Evolutionary conservation across 2,797 vertebrate species (phyloP), one percentile per base, ranked within the genome.

Genomic region (Otolemur crassicaudatus): DNA sequence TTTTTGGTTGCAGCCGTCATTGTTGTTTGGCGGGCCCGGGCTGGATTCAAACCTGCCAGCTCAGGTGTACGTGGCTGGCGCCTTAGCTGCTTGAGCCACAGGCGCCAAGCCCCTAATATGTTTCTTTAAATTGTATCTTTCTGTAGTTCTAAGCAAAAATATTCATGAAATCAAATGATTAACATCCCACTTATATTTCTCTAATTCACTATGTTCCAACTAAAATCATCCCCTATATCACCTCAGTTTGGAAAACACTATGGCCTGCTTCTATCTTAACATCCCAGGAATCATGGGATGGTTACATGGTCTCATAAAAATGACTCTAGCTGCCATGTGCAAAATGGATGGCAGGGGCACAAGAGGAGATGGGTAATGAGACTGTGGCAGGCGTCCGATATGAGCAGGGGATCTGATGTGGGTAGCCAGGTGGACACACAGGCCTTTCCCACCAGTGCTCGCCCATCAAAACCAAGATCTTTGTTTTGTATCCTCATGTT

Each of bases 161-260:
- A 84, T 72, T 91, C 63, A 31, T 63, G 72, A 87, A 81, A 80
- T 90, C 87, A 67, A 72, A 93, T 73, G 37, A 63, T 9, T 37
- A 37, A 19, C 22, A 46, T 23, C 60, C 37, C 46, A 69, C 10
- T 82, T 81, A n/a, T n/a, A 23, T 49, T 94, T 95, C 46, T 49
- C 72, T 94, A 70, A 92, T 7, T 63, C 37, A 34, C 27, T 27
- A 8, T 1, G 25, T 46, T 37, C 19, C 70, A 65, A 58, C 86
- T 87, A 67, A 85, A 76, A 61, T 31, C 17, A 7, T 9, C 7
- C 9, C 17, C 17, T 23, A 34, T 25, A 6, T 27, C 20, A 76
- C 76, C 4, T 34, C 34, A 20, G n/a, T 69, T 61, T 83, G 85
- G 72, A 85, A 95, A 89, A 91, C 3, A 19, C 29, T 2, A 7